phyloP scores from a whole-genome alignment of 2,888 invertebrate species.

The Drosophila prolongata region DNA sequence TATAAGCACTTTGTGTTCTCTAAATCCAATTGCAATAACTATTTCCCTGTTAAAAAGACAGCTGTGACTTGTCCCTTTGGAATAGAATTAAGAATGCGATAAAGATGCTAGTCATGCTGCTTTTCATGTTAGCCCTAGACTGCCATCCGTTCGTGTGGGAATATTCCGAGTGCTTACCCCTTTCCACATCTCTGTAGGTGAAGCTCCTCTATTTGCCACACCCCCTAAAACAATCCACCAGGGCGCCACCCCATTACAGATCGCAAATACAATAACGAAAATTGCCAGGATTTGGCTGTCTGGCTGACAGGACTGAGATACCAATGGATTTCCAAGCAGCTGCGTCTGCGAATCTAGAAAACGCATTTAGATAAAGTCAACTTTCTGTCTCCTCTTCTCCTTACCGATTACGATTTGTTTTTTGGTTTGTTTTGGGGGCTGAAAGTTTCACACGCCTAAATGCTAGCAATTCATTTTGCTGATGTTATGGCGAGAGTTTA shows the following conservation, averaged over 20 bases:
- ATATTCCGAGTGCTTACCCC: not conserved
- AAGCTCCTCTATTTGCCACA: not conserved
- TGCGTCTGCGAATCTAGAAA: constrained; percentile 28
- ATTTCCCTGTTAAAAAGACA: too few relatives aligned
- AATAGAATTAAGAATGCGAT: not conserved
- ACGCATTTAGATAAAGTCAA: constrained; percentile 47
- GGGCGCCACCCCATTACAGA: not conserved
- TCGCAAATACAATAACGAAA: constrained; percentile 35
- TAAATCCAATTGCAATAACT: too few relatives aligned
- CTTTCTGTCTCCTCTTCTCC: not conserved
- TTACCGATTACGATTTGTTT: constrained; percentile 17
- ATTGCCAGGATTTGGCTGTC: constrained; percentile 42
- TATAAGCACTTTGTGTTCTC: too few relatives aligned
- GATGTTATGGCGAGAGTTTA: not conserved
- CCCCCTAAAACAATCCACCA: not conserved
- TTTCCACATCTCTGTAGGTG: not conserved
- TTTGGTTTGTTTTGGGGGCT: constrained; percentile 21
- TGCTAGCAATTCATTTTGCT: constrained; percentile 24
- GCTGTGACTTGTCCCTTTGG: too few relatives aligned
- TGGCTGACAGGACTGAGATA: constrained; percentile 6
- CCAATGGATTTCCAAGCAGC: constrained; percentile 6
- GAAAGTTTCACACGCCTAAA: constrained; percentile 26
- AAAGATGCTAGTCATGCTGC: too few relatives aligned
- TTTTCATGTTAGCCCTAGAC: too few relatives aligned
- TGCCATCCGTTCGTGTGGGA: too few relatives aligned